Evolutionary conservation across 2,888 invertebrate genomes (phyloP).

Genomic region (Nasonia oneida): DNA sequence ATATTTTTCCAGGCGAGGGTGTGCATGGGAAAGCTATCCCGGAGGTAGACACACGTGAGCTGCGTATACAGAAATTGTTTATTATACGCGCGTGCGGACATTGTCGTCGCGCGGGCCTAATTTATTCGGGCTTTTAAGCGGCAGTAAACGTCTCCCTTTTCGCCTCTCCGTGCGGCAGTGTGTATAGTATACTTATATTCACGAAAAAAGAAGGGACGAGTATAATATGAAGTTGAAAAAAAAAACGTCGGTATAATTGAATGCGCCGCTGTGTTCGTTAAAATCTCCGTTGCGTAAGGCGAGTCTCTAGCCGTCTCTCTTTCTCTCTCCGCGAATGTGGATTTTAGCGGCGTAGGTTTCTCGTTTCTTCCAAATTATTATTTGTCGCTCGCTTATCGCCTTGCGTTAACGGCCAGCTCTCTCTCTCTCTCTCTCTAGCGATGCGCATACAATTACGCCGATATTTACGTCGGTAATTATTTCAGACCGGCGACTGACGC

Average conservation of each 20-base stretch:
- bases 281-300: conserved; percentile 49
- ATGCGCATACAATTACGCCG: conserved; percentile 26
- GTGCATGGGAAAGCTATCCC: background rate
- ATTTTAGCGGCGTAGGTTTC: conserved; percentile 35
- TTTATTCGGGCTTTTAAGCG: background rate
- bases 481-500: background rate
- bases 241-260: conserved; percentile 42
- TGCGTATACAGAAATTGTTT: background rate
- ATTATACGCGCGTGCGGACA: background rate
- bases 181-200: background rate
- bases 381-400: conserved; percentile 44
- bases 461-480: conserved; percentile 45
- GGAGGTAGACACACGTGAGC: background rate
- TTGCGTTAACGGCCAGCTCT: background rate
- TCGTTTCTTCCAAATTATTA: conserved; percentile 42
- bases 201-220: conserved; percentile 24
- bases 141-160: conserved; percentile 28
- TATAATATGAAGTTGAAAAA: background rate
- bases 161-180: no score
- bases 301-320: conserved; percentile 16
- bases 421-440: no score
- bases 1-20: background rate
- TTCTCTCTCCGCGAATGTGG: conserved; percentile 18
- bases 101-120: background rate
- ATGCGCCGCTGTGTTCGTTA: conserved; percentile 55